Evolutionary conservation across 2,888 invertebrate species (phyloP).

Genomic region (Dasypolia templi): DNA sequence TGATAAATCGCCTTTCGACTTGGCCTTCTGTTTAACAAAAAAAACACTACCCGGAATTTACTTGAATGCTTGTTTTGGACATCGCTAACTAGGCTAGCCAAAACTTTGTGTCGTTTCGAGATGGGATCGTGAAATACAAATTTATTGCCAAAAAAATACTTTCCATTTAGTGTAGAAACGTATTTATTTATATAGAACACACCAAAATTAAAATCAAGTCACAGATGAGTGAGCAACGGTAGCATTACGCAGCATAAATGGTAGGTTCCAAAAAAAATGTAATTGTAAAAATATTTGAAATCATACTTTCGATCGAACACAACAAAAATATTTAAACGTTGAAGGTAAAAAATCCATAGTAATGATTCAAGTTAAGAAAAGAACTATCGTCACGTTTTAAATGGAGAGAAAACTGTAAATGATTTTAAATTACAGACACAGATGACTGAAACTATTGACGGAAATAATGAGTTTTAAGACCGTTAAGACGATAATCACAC

Average conservation of each 20-base stretch:
- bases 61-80: constrained; percentile 27
- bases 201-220: constrained; percentile 50
- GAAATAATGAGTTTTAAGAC: constrained; percentile 2
- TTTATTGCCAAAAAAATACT: constrained; percentile 10
- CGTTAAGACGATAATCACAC: constrained; percentile 8
- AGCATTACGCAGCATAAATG: constrained; percentile 39
- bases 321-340: constrained; percentile 47
- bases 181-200: constrained; percentile 10
- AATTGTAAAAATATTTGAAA: constrained; percentile 49
- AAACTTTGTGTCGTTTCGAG: neutral
- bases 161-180: constrained; percentile 16
- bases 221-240: constrained; percentile 55
- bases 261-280: constrained; percentile 38
- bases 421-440: constrained; percentile 22
- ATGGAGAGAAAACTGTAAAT: constrained; percentile 48
- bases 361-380: constrained; percentile 39
- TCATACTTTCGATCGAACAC: constrained; percentile 50
- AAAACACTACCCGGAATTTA: constrained; percentile 52
- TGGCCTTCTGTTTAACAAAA: constrained; percentile 79
- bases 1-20: constrained; percentile 83
- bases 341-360: constrained; percentile 33
- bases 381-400: constrained; percentile 51
- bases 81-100: constrained; percentile 24
- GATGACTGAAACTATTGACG: constrained; percentile 11
- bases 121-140: constrained; percentile 20